A percentile compares a stretch with the other conserved stretches of the same genome.
Conservation (phyloP, 2,888 invertebrate species). For the Parnassius mnemosyne region DNA sequence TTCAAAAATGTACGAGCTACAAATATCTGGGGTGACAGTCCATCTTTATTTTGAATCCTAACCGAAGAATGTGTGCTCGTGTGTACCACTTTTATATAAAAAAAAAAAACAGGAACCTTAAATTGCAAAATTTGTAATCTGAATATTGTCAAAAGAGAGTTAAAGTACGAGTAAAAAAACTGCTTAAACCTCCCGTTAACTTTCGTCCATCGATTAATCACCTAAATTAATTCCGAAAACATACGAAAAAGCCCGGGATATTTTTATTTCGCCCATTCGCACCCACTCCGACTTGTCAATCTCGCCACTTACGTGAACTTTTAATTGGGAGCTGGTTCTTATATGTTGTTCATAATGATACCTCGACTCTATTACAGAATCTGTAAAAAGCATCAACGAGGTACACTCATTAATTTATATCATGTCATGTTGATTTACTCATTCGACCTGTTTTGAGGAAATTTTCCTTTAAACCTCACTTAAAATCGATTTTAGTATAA, state of each 20-base stretch:
- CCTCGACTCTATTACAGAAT: constrained; percentile 20
- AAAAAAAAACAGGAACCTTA: too few relatives aligned
- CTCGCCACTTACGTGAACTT: constrained; percentile 7
- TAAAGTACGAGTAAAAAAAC: neutral
- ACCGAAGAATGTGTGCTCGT: too few relatives aligned
- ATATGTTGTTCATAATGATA: constrained; percentile 12
- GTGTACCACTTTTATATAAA: too few relatives aligned
- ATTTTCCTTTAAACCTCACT: constrained; percentile 1
- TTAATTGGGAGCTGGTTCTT: constrained; percentile 19
- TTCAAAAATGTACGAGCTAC: too few relatives aligned
- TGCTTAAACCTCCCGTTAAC: constrained; percentile 10
- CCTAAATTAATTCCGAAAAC: constrained; percentile 12
- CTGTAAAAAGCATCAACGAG: constrained; percentile 11
- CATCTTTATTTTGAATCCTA: too few relatives aligned
- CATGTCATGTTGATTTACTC: constrained; percentile 4
- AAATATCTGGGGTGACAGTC: too few relatives aligned
- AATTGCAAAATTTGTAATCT: neutral
- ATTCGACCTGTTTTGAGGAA: constrained; percentile 2
- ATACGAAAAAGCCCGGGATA: constrained; percentile 5
- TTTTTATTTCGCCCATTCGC: neutral
- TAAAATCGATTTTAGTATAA: too few relatives aligned
- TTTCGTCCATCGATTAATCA: constrained; percentile 5
- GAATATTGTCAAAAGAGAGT: neutral
- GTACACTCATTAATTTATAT: constrained; percentile 9
- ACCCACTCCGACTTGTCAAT: neutral